Base-by-base conservation (phyloP, 2,797 vertebrate species). In the Falco naumanni region DNA sequence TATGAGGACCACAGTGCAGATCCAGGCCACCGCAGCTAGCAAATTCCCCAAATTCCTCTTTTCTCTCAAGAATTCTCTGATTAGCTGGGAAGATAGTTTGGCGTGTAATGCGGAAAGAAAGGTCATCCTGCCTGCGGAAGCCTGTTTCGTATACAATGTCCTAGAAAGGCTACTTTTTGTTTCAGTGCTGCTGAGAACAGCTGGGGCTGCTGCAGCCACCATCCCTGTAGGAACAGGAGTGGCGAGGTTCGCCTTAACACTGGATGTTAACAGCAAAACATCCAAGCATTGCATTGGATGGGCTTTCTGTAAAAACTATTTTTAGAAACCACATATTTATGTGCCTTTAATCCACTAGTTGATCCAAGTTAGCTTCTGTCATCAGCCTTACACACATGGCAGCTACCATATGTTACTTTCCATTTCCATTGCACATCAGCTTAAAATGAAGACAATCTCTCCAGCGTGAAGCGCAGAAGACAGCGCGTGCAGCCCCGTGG, bases 1-100 rank as follows among this genome's bases (percentile, higher is more conserved):
- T 70, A 93, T 90, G 95, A 95, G 77, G 77, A 83, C 74, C 88
- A 68, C 60, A 85, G 83, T 13, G 37, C 16, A n/a, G 70, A 96
- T 84, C 60, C 83, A 89, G 68, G 61, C 94, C 94, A 93, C 76
- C 1, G 19, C 81, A 97, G 84, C 94, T 63, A 93, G 93, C 94
- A 88, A 96, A 98, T 97, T 97, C 96, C 95, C 87, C 76, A 78
- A 93, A 97, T 97, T 97, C 97, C 97, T 97, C 85, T 96, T 96
- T 88, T 93, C 93, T 91, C 84, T 92, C 87, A 95, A 97, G 97
- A 97, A 96, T 96, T 97, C 92, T 74, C 94, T 97, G 97, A 98
- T 97, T 97, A 95, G 63, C 76, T 93, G 96, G 96, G 97, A 98
- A 98, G 98, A 97, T 97, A 96, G 97, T 92, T 89, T 92, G 86